Conservation (phyloP, 2,113 vertebrate species). For the Strix aluco region DNA sequence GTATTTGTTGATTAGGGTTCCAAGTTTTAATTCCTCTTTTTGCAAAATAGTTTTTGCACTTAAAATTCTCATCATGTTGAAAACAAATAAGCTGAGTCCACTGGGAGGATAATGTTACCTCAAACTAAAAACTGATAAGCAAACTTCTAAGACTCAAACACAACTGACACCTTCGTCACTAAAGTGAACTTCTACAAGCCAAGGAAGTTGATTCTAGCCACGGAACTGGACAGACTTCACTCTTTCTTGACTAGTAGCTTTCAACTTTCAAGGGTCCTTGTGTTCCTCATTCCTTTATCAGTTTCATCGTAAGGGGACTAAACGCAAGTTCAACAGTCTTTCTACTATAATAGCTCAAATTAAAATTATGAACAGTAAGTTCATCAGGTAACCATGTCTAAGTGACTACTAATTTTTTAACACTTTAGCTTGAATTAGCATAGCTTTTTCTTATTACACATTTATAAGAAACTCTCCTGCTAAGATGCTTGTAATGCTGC, state of each 20-base stretch:
- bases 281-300: background rate
- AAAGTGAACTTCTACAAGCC: background rate
- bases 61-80: background rate
- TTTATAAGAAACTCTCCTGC: background rate
- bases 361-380: background rate
- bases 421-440: background rate
- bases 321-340: background rate
- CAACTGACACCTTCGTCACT: background rate
- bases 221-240: background rate
- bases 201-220: background rate
- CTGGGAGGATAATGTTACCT: fast-evolving
- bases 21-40: background rate
- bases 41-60: background rate
- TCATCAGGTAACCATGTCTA: background rate
- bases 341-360: background rate
- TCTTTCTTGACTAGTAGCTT: background rate
- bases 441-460: background rate
- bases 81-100: background rate
- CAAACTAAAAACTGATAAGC: background rate
- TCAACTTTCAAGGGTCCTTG: background rate
- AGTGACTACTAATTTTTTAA: background rate
- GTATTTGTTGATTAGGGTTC: background rate
- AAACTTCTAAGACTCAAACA: background rate
- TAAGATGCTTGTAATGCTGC: background rate
- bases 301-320: background rate